These are phyloP conservation scores for Steatocranus sp. DNA, from an alignment of 2,797 vertebrate genomes.

Conservation along the genomic window DNA sequence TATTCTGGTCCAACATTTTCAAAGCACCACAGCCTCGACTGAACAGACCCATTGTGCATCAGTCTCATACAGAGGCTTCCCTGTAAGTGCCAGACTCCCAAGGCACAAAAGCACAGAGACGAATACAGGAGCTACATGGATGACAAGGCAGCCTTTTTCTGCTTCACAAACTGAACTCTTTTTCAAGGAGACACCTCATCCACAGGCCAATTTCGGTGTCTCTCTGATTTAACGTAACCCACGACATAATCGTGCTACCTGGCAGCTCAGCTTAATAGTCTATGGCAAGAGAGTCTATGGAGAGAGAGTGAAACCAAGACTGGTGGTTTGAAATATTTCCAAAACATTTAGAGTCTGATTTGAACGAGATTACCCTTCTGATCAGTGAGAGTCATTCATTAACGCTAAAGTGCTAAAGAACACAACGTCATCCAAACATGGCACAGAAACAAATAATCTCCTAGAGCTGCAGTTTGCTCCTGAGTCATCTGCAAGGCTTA, in stretches of 20 bases:
- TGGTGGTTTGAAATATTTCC: neutral
- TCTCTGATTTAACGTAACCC: conserved; percentile 13
- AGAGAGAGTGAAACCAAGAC: neutral
- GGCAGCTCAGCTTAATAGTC: conserved; percentile 1
- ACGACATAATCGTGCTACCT: conserved; percentile 10
- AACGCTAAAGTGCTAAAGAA: neutral
- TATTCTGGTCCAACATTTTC: conserved; percentile 17
- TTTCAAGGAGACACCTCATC: conserved; percentile 32
- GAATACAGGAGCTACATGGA: conserved; percentile 27
- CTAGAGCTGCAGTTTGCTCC: neutral
- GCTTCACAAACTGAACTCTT: conserved; percentile 36
- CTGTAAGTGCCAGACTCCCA: conserved; percentile 33
- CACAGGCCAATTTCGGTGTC: conserved; percentile 20
- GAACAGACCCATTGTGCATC: conserved; percentile 63
- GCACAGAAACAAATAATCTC: neutral
- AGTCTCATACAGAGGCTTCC: conserved; percentile 48
- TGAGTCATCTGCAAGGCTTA: conserved; percentile 11
- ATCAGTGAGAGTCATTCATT: neutral
- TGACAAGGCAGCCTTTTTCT: conserved; percentile 62
- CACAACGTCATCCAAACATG: neutral
- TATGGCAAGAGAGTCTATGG: neutral
- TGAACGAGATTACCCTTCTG: neutral
- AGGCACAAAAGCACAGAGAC: conserved; percentile 24
- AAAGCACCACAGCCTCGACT: conserved; percentile 16
- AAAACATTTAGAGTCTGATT: neutral